Percentiles rank a stretch among this genome's conserved stretches.
Conservation (phyloP, 2,888 invertebrate species). For the Villa cingulata region DNA sequence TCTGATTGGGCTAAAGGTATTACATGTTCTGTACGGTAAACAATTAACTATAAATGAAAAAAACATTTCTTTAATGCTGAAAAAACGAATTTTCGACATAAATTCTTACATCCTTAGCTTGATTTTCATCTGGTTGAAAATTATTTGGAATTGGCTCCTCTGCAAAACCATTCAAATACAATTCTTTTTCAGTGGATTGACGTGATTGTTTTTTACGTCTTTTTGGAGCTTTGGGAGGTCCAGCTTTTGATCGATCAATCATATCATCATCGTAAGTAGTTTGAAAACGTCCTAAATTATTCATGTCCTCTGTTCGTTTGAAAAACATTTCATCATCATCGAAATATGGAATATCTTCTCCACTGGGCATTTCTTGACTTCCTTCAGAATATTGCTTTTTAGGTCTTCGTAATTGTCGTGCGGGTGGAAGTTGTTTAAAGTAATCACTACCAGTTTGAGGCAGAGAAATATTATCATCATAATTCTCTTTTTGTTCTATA, state of each 20-base stretch:
- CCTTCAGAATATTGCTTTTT: constrained; percentile 31
- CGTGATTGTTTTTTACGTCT: constrained; percentile 28
- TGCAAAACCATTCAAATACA: constrained; percentile 33
- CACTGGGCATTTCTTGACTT: constrained; percentile 33
- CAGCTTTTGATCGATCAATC: constrained; percentile 9
- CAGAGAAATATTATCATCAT: constrained; percentile 29
- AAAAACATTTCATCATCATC: constrained; percentile 28
- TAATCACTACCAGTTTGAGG: constrained; percentile 32
- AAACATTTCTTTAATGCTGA: background rate
- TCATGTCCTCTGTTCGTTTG: background rate
- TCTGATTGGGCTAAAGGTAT: constrained; percentile 43
- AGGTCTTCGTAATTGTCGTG: constrained; percentile 40
- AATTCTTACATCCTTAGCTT: constrained; percentile 33
- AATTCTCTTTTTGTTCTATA: constrained; percentile 26
- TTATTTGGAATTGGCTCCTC: constrained; percentile 36
- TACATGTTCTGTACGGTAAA: constrained; percentile 50
- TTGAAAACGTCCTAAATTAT: constrained; percentile 3
- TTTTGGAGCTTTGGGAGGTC: constrained; percentile 32
- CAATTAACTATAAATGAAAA: constrained; percentile 39
- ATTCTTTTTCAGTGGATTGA: constrained; percentile 30
- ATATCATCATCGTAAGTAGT: background rate
- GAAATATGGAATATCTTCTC: constrained; percentile 28
- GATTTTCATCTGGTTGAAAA: constrained; percentile 26
- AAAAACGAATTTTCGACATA: too few species aligned
- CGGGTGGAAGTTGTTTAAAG: constrained; percentile 32